phyloP scores from a whole-genome alignment of 2,888 invertebrate genomes.

The Lithophane semibrunnea region DNA sequence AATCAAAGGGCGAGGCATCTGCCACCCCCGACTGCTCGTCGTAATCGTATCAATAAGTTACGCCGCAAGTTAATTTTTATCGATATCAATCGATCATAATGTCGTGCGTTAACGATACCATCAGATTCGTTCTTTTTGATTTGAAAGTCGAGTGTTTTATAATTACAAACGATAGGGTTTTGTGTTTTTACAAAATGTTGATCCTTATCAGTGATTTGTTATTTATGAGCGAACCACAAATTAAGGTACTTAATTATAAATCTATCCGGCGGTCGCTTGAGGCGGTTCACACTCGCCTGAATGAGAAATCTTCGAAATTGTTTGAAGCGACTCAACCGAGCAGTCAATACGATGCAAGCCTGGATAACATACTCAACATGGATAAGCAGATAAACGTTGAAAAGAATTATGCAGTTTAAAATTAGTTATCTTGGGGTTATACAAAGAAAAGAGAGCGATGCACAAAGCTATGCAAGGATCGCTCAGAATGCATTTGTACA shows the following conservation, averaged over 20 bases:
- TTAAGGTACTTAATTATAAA: conserved; percentile 66
- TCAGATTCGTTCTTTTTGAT: conserved; percentile 61
- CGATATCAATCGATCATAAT: conserved; percentile 78
- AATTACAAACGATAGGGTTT: conserved; percentile 63
- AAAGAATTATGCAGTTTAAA: conserved; percentile 54
- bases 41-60: conserved; percentile 78
- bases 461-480: conserved; percentile 61
- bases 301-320: conserved; percentile 51
- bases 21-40: conserved; percentile 81
- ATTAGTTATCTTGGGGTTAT: conserved; percentile 55
- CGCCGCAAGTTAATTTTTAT: conserved; percentile 70
- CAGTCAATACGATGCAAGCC: conserved; percentile 48
- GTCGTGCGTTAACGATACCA: conserved; percentile 64
- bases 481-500: conserved; percentile 59
- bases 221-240: conserved; percentile 68
- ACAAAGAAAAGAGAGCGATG: conserved; percentile 50
- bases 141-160: conserved; percentile 62
- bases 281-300: conserved; percentile 62
- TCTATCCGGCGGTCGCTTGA: conserved; percentile 55
- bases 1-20: conserved; percentile 77
- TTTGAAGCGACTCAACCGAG: conserved; percentile 17
- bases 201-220: conserved; percentile 68
- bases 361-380: conserved; percentile 43
- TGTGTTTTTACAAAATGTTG: conserved; percentile 55
- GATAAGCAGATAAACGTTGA: conserved; percentile 55